Conservation (phyloP, 2,888 invertebrate genomes). For the Bembecia ichneumoniformis region DNA sequence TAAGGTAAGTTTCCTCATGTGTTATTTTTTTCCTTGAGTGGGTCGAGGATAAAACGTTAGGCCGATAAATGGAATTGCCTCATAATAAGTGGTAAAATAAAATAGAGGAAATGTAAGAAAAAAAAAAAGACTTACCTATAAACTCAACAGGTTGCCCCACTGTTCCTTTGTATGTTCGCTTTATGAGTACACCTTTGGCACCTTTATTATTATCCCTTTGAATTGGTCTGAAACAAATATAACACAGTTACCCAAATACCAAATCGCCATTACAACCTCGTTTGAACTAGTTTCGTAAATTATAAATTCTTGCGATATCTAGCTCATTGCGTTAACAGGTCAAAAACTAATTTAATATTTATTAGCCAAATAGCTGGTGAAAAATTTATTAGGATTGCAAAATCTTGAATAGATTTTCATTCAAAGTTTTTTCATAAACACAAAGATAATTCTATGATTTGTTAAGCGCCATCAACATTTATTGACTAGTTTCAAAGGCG, state of each 20-base stretch:
- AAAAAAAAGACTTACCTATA: constrained; percentile 77
- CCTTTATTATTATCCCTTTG: constrained; percentile 80
- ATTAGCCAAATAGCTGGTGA: too few species aligned
- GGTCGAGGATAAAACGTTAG: too few species aligned
- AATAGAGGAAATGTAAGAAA: neutral
- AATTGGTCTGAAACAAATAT: constrained; percentile 53
- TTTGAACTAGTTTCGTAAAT: constrained; percentile 4
- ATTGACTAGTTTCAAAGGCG: too few species aligned
- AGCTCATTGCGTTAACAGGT: too few species aligned
- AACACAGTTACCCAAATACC: neutral
- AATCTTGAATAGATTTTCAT: too few species aligned
- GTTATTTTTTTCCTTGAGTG: too few species aligned
- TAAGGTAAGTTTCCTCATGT: too few species aligned
- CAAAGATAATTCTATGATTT: too few species aligned
- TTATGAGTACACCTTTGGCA: constrained; percentile 88
- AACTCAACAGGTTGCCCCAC: constrained; percentile 95
- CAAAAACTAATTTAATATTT: neutral
- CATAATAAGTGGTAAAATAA: neutral
- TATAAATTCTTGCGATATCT: too few species aligned
- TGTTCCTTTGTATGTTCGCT: constrained; percentile 79
- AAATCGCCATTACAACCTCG: neutral
- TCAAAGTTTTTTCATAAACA: too few species aligned
- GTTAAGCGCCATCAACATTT: too few species aligned
- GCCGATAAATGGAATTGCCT: neutral
- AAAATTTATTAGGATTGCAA: too few species aligned